Conservation (phyloP, 1,140 invertebrate genomes). For the Camponotus vicinus region DNA sequence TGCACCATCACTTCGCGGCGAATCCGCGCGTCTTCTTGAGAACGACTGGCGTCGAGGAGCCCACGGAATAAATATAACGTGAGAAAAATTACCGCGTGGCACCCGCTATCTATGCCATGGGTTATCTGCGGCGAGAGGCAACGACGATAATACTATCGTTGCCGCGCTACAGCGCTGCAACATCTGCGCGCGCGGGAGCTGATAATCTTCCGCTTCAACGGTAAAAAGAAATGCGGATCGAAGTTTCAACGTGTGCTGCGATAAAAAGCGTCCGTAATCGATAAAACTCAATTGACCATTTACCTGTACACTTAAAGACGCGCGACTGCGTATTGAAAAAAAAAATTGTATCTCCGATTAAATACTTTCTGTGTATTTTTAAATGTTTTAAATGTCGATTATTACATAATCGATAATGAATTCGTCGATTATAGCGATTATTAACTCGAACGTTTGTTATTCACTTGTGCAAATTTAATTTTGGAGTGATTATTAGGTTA, state of each 20-base stretch:
- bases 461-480: constrained; percentile 34
- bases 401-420: constrained; percentile 5
- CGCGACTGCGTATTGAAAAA: neutral
- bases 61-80: neutral
- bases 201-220: constrained; percentile 49
- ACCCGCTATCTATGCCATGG: constrained; percentile 18
- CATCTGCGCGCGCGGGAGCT: constrained; percentile 31
- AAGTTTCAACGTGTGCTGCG: constrained; percentile 22
- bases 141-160: neutral
- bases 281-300: constrained; percentile 48
- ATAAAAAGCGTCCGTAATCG: constrained; percentile 46
- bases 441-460: constrained; percentile 2
- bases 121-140: constrained; percentile 37
- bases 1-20: neutral
- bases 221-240: constrained; percentile 29
- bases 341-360: neutral
- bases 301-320: constrained; percentile 1
- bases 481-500: neutral
- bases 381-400: neutral
- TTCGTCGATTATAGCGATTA: neutral
- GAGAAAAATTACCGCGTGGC: constrained; percentile 11
- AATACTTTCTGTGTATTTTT: neutral
- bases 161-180: constrained; percentile 23
- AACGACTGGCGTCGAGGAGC: neutral
- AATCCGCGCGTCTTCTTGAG: neutral